These are phyloP conservation scores for Halocynthia roretzi DNA, from an alignment of 23 tunicate species.

Conservation along the genomic window DNA sequence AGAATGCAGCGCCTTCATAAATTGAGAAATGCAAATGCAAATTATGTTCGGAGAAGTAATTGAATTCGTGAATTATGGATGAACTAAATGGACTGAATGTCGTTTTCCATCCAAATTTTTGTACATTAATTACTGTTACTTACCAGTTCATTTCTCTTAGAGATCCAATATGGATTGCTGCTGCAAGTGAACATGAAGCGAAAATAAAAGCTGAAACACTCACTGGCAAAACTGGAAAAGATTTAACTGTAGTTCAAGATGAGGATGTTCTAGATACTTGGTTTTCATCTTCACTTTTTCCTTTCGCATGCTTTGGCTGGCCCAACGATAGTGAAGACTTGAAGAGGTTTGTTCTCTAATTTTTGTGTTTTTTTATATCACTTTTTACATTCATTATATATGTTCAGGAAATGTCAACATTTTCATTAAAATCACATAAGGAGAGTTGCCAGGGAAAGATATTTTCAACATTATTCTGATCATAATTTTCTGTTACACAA, in stretches of 20 bases:
- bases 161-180: slow-evolving; percentile 48
- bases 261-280: slow-evolving; percentile 86
- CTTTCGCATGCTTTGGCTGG: slow-evolving; percentile 96
- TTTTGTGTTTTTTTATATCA: background rate
- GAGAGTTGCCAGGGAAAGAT: too few relatives aligned
- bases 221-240: background rate
- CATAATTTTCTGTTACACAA: too few relatives aligned
- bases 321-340: slow-evolving; percentile 45
- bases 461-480: too few relatives aligned
- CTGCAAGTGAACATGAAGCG: slow-evolving; percentile 32
- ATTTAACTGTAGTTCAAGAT: slow-evolving; percentile 27
- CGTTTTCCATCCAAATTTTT: background rate
- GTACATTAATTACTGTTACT: background rate
- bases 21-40: too few relatives aligned
- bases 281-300: slow-evolving; percentile 88
- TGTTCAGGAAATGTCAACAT: too few relatives aligned
- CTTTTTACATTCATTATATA: too few relatives aligned
- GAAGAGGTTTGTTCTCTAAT: slow-evolving; percentile 31
- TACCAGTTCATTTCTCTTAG: slow-evolving; percentile 4
- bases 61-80: background rate
- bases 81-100: background rate
- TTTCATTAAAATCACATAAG: too few relatives aligned
- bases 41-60: background rate
- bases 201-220: slow-evolving; percentile 18
- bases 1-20: too few relatives aligned